Conservation (phyloP, 2,113 vertebrate genomes). For the Hyla sarda region DNA sequence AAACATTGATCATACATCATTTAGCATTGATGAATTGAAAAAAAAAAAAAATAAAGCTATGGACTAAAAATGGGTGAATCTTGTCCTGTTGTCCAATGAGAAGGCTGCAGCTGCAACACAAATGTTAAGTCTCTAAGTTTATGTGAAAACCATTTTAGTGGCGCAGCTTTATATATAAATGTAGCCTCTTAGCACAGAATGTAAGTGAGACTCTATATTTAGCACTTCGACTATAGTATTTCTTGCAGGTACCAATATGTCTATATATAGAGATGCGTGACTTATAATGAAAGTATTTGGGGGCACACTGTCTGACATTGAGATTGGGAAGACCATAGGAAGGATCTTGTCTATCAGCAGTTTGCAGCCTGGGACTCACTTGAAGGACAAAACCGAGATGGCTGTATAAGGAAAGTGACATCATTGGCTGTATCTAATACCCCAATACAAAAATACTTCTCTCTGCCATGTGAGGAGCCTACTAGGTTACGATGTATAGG, state of each 20-base stretch:
- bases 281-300: slow-evolving; percentile 42
- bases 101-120: no score
- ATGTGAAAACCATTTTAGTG: no score
- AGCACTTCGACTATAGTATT: slow-evolving; percentile 1
- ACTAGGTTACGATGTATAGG: neutral
- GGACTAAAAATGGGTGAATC: neutral
- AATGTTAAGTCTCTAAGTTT: no score
- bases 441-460: slow-evolving; percentile 17
- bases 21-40: no score
- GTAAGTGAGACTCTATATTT: neutral
- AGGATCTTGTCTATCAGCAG: slow-evolving; percentile 23
- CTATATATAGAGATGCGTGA: slow-evolving; percentile 40
- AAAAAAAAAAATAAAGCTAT: no score
- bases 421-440: slow-evolving; percentile 38
- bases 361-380: slow-evolving; percentile 18
- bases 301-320: slow-evolving; percentile 43
- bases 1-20: neutral
- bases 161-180: no score
- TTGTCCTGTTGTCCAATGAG: no score
- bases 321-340: slow-evolving; percentile 12
- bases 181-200: neutral
- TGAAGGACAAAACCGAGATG: slow-evolving; percentile 45
- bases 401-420: slow-evolving; percentile 51
- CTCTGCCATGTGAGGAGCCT: slow-evolving; percentile 10
- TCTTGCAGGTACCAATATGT: slow-evolving; percentile 25